Percentiles rank a stretch among this genome's conserved stretches.
Conservation (phyloP, 2,113 vertebrate species). For the Sceloporus tristichus region DNA sequence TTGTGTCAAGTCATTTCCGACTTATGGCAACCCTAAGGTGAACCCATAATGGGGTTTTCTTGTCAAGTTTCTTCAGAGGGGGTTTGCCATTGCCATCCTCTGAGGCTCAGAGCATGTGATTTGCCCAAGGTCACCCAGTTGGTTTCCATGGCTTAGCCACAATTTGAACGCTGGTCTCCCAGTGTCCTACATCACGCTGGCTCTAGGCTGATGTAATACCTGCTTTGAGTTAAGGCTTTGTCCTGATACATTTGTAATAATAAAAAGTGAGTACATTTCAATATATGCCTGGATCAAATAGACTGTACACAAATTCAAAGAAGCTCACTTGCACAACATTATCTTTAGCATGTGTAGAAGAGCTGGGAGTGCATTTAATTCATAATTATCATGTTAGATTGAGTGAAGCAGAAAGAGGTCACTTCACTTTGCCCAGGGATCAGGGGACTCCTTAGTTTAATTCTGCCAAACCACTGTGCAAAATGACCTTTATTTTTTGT, state of each 20-base stretch:
- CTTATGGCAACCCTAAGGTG: no score
- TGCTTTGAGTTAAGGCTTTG: not conserved
- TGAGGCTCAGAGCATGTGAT: no score
- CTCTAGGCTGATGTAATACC: not conserved
- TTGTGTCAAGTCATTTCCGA: no score
- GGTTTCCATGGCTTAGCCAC: no score
- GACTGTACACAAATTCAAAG: not conserved
- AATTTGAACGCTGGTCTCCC: no score
- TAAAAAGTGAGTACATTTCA: not conserved
- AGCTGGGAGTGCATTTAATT: not conserved
- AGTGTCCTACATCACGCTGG: no score
- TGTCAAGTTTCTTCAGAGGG: no score
- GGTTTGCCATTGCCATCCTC: no score
- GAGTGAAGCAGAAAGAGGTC: slow-evolving; percentile 25
- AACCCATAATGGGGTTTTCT: no score
- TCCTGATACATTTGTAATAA: not conserved
- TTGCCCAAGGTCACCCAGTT: no score
- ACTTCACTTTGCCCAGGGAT: slow-evolving; percentile 17
- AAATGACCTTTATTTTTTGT: slow-evolving; percentile 23
- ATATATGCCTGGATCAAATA: not conserved
- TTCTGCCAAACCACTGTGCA: not conserved
- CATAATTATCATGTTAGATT: slow-evolving; percentile 24
- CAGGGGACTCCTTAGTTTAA: not conserved
- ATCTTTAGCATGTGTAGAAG: not conserved
- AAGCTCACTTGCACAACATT: not conserved